Evolutionary conservation across 2,797 vertebrate species (phyloP).

Genomic region (Limosa lapponica): DNA sequence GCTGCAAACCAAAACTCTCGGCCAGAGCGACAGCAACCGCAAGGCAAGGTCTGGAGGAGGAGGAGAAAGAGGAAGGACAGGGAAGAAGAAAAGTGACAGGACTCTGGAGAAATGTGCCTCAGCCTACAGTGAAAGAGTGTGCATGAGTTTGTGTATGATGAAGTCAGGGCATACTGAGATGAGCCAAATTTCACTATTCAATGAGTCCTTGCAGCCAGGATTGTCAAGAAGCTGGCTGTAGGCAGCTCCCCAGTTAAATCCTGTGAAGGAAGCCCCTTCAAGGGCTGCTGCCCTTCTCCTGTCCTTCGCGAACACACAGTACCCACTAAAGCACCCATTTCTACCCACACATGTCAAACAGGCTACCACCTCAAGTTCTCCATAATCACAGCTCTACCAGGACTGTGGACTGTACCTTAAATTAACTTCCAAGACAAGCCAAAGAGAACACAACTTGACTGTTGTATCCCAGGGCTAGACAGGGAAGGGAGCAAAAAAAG

Average conservation of each 20-base stretch:
- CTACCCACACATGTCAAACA: neutral
- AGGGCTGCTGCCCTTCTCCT: neutral
- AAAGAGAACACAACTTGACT: neutral
- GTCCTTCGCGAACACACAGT: neutral
- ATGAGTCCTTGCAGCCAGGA: neutral
- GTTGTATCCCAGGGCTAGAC: neutral
- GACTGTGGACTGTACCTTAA: neutral
- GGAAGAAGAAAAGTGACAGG: neutral
- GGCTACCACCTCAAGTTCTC: neutral
- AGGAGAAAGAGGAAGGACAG: neutral
- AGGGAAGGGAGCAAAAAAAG: neutral
- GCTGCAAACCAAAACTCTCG: neutral
- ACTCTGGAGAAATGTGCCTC: neutral
- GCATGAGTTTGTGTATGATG: neutral
- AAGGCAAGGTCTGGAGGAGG: neutral
- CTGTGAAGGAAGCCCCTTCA: neutral
- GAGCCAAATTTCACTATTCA: neutral
- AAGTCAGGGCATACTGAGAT: neutral
- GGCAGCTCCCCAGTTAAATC: neutral
- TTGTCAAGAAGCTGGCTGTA: neutral
- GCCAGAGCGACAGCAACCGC: accelerated
- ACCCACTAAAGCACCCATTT: neutral
- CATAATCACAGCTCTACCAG: neutral
- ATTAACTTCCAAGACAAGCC: neutral
- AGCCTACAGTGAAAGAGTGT: neutral